A percentile compares a stretch with the other conserved stretches of the same genome.
Conservation (phyloP, 2,797 vertebrate species). For the Danio albolineatus region DNA sequence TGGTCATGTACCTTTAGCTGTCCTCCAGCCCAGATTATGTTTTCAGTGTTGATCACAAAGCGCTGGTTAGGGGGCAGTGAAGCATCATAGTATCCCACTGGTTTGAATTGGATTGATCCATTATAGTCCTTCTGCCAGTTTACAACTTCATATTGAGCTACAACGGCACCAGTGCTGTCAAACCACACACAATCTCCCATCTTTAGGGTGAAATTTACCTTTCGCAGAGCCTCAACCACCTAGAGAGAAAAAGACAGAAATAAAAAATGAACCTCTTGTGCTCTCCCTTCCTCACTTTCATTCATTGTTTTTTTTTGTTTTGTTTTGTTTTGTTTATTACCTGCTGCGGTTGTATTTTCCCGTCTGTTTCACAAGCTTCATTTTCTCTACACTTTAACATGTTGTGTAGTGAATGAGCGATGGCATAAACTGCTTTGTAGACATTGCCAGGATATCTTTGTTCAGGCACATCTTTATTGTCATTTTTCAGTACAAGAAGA, state of each 20-base stretch:
- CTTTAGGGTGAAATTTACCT: slow-evolving; percentile 73
- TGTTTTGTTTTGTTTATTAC: slow-evolving; percentile 64
- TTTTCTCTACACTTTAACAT: slow-evolving; percentile 31
- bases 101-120: no score
- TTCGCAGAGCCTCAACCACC: slow-evolving; percentile 73
- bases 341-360: slow-evolving; percentile 66
- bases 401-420: slow-evolving; percentile 74
- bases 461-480: slow-evolving; percentile 71
- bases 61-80: no score
- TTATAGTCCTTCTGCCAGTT: no score
- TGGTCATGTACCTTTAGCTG: no score
- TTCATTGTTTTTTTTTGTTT: no score
- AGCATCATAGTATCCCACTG: no score
- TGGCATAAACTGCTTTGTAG: slow-evolving; percentile 77
- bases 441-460: slow-evolving; percentile 75
- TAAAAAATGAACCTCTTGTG: no score
- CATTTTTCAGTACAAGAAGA: slow-evolving; percentile 63
- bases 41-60: no score
- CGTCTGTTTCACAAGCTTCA: no score
- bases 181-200: slow-evolving; percentile 75
- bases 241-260: slow-evolving; percentile 34
- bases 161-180: slow-evolving; percentile 73
- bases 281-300: no score
- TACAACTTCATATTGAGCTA: no score
- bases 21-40: no score